Evolutionary conservation across 2,888 invertebrate species (phyloP).

Genomic region (Drymonia ruficornis): DNA sequence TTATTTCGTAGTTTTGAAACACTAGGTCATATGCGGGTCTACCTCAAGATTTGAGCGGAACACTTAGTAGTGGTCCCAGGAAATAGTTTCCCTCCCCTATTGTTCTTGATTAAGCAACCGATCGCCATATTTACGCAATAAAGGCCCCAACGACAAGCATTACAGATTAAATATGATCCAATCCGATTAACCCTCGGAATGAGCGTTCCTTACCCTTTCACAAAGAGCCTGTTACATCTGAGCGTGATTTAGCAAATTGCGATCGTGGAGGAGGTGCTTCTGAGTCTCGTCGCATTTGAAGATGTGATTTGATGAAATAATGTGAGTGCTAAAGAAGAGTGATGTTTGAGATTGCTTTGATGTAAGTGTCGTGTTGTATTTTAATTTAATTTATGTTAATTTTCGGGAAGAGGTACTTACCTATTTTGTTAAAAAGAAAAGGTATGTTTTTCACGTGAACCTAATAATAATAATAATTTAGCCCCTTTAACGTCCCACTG

Average conservation of each 20-base stretch:
- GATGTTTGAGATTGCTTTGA: neutral
- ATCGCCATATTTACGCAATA: constrained; percentile 13
- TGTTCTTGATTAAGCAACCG: neutral
- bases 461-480: too few species aligned
- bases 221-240: constrained; percentile 21
- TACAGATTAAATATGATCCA: constrained; percentile 31
- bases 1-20: too few species aligned
- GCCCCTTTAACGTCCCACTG: too few species aligned
- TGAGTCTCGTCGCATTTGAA: neutral
- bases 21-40: too few species aligned
- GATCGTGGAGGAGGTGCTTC: constrained; percentile 3
- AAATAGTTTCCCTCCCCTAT: too few species aligned
- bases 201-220: constrained; percentile 18
- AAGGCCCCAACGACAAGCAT: constrained; percentile 14
- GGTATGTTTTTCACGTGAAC: too few species aligned
- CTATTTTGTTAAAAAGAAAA: too few species aligned
- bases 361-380: neutral
- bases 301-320: constrained; percentile 6
- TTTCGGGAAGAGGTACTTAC: neutral
- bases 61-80: too few species aligned
- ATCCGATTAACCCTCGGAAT: constrained; percentile 26
- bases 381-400: neutral
- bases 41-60: too few species aligned
- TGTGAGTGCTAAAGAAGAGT: neutral
- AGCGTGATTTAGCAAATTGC: constrained; percentile 22